A percentile compares a stretch with the other conserved stretches of the same genome.
phyloP scores from a whole-genome alignment of 2,797 vertebrate genomes.

The Halcyon chelicuti region DNA sequence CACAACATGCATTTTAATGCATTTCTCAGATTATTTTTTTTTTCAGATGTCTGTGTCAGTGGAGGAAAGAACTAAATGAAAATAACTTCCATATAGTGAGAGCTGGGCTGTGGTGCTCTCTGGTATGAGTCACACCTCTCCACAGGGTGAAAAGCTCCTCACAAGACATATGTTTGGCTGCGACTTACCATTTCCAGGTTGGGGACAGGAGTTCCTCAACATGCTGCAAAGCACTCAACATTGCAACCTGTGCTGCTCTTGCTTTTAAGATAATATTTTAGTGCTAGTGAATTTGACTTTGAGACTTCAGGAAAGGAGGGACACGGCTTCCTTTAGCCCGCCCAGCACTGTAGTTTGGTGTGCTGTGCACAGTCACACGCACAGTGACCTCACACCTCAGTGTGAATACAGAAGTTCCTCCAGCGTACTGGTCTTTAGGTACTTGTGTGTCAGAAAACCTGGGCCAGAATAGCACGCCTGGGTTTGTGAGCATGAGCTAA shows the following conservation, averaged over 20 bases:
- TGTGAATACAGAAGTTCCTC: background rate
- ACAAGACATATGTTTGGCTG: background rate
- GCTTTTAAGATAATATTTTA: background rate
- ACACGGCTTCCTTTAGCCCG: background rate
- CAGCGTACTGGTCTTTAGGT: rapidly evolving
- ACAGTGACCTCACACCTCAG: background rate
- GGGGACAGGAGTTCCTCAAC: background rate
- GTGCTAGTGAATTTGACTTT: background rate
- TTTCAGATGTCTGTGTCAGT: background rate
- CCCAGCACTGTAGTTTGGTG: background rate
- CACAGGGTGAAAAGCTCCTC: background rate
- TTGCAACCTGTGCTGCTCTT: background rate
- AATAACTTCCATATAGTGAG: background rate
- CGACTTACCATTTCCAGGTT: slow-evolving; percentile 7
- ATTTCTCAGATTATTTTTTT: background rate
- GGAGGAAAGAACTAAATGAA: background rate
- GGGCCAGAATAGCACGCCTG: background rate
- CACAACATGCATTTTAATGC: background rate
- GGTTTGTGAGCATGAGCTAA: background rate
- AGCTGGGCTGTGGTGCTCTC: background rate
- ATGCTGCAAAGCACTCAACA: background rate
- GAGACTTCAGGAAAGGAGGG: background rate
- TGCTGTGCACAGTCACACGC: background rate
- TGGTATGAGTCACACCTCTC: background rate
- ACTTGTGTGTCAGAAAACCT: background rate